phyloP scores from a whole-genome alignment of 2,888 invertebrate genomes.

The Prionchulus punctatus region DNA sequence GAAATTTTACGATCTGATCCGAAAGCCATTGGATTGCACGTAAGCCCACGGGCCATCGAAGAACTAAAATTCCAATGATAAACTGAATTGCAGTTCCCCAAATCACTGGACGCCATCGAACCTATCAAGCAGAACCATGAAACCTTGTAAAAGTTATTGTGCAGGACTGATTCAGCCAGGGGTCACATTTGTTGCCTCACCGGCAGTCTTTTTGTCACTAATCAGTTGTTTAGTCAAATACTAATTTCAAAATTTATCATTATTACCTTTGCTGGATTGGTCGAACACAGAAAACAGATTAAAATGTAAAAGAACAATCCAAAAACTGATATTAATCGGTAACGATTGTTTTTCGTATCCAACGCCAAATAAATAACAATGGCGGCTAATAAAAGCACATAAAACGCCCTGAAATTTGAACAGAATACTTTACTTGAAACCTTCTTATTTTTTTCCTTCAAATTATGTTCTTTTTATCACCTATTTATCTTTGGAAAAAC shows the following conservation, averaged over 20 bases:
- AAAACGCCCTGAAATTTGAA: neutral
- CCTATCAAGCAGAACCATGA: constrained; percentile 19
- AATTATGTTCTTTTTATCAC: too few species aligned
- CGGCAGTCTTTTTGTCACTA: too few species aligned
- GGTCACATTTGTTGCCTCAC: too few species aligned
- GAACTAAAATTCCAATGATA: constrained; percentile 60
- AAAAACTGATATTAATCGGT: constrained; percentile 1
- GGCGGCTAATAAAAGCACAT: neutral
- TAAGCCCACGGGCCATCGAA: constrained; percentile 64
- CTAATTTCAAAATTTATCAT: too few species aligned
- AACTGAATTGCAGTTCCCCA: constrained; percentile 69
- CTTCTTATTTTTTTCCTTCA: too few species aligned
- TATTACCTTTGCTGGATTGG: constrained; percentile 4
- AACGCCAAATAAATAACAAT: neutral
- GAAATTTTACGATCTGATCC: constrained; percentile 53
- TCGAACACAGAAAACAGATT: neutral
- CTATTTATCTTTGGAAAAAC: too few species aligned
- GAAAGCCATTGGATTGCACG: constrained; percentile 52
- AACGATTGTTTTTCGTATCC: constrained; percentile 1
- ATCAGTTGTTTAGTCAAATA: too few species aligned
- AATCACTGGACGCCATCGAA: constrained; percentile 54
- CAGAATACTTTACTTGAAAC: too few species aligned
- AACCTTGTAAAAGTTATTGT: neutral
- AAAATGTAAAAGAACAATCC: constrained; percentile 1
- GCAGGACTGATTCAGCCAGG: neutral